Percentiles rank a stretch among this genome's conserved stretches.
phyloP scores from a whole-genome alignment of 2,113 vertebrate genomes.

The Thalassarche chlororhynchos region DNA sequence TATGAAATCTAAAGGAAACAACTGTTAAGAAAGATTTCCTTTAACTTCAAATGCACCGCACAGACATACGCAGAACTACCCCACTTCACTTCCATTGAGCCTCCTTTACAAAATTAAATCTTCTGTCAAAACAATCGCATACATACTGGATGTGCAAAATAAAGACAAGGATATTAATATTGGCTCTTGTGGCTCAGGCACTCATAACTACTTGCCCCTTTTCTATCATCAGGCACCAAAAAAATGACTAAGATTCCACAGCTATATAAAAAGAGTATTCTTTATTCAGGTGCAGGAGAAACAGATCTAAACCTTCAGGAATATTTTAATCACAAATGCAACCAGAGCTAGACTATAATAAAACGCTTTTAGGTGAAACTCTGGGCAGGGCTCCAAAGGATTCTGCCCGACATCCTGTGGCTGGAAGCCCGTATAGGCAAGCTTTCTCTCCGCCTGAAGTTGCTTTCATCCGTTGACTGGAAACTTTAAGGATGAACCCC shows the following conservation, averaged over 20 bases:
- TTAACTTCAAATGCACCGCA: neutral
- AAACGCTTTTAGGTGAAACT: neutral
- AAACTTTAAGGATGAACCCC: neutral
- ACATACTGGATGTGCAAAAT: neutral
- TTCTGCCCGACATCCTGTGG: slow-evolving; percentile 35
- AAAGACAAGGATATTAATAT: neutral
- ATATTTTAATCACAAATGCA: slow-evolving; percentile 3
- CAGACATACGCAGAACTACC: neutral
- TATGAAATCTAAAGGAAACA: neutral
- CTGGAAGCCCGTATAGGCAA: neutral
- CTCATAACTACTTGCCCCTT: neutral
- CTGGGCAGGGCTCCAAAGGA: slow-evolving; percentile 39
- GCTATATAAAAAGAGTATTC: neutral
- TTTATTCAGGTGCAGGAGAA: neutral
- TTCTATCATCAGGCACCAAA: neutral
- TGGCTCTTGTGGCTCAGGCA: neutral
- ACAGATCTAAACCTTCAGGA: slow-evolving; percentile 38
- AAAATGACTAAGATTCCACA: neutral
- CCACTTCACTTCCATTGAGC: neutral
- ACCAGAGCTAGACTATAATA: neutral
- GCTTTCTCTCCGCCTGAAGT: neutral
- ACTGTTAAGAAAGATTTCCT: slow-evolving; percentile 3
- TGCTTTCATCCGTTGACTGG: neutral
- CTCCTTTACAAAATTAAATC: neutral
- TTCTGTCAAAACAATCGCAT: neutral